A percentile compares a stretch with the other conserved stretches of the same genome.
These are phyloP conservation scores for Pagetopsis macropterus DNA, from an alignment of 2,797 vertebrate species.

Conservation along the genomic window DNA sequence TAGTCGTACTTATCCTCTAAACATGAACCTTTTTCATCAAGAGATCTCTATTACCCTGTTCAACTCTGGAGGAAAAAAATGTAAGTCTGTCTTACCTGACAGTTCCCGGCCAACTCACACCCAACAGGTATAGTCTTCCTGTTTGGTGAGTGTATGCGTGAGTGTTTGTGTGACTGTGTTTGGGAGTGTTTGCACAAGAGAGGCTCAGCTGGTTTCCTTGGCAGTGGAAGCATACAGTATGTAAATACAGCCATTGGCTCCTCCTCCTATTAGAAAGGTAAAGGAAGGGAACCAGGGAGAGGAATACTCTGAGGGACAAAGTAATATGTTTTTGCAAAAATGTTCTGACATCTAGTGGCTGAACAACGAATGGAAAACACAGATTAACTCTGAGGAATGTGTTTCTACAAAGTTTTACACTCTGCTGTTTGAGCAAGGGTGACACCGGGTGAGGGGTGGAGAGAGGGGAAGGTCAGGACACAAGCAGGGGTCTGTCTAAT, in stretches of 20 bases:
- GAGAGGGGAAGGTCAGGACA: constrained; percentile 48
- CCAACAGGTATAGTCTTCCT: constrained; percentile 71
- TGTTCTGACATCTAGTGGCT: constrained; percentile 60
- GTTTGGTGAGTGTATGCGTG: constrained; percentile 65
- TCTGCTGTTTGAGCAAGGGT: not conserved
- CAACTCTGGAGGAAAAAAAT: constrained; percentile 10
- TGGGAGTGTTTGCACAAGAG: constrained; percentile 70
- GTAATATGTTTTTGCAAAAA: not conserved
- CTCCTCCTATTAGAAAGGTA: constrained; percentile 58
- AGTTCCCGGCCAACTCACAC: constrained; percentile 43
- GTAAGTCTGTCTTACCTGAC: constrained; percentile 67
- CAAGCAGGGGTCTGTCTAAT: constrained; percentile 71
- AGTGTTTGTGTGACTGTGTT: constrained; percentile 35
- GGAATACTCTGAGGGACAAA: not conserved
- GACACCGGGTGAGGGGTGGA: constrained; percentile 32
- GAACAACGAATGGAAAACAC: constrained; percentile 21
- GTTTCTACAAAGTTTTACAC: not conserved
- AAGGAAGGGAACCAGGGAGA: constrained; percentile 22
- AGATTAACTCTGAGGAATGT: constrained; percentile 44
- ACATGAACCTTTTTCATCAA: not conserved
- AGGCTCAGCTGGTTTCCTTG: constrained; percentile 80
- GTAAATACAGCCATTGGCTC: constrained; percentile 67
- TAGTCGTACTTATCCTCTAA: not conserved
- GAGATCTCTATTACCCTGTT: not conserved
- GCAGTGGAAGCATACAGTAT: constrained; percentile 61